Evolutionary conservation across 1,140 invertebrate species (phyloP).

Genomic region (Bombyx mandarina): DNA sequence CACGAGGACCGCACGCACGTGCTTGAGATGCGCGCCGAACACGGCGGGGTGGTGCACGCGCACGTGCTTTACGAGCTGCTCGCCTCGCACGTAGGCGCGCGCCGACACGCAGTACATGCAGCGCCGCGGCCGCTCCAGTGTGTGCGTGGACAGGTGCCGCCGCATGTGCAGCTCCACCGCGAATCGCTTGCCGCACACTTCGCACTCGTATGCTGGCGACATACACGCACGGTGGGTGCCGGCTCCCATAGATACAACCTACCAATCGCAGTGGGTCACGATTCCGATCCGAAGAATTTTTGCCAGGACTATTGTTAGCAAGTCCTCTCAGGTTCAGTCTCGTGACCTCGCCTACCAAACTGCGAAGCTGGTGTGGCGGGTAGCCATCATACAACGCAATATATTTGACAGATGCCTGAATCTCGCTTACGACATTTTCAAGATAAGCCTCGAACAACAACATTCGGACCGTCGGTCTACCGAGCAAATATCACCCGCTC

Average conservation of each 20-base stretch:
- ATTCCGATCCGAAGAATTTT: too few species aligned
- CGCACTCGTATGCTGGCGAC: conserved; percentile 31
- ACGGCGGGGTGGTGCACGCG: conserved; percentile 38
- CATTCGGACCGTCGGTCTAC: too few species aligned
- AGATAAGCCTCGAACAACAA: too few species aligned
- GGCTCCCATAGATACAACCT: not conserved
- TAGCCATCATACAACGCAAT: too few species aligned
- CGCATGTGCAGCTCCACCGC: conserved; percentile 38
- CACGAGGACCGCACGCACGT: conserved; percentile 49
- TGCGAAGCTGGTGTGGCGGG: too few species aligned
- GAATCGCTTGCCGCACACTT: conserved; percentile 47
- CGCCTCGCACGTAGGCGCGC: conserved; percentile 56
- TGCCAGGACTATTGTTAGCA: too few species aligned
- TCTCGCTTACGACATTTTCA: too few species aligned
- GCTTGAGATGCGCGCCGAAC: conserved; percentile 43
- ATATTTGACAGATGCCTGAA: too few species aligned
- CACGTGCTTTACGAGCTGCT: conserved; percentile 52
- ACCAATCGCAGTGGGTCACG: not conserved
- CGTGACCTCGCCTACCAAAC: too few species aligned
- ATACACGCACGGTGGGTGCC: not conserved
- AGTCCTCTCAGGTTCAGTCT: too few species aligned
- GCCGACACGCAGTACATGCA: conserved; percentile 60
- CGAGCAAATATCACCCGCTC: too few species aligned
- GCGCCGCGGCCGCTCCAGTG: conserved; percentile 52
- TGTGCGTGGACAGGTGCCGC: conserved; percentile 47